phyloP scores from a whole-genome alignment of 2,797 vertebrate species.

The Notolabrus celidotus region DNA sequence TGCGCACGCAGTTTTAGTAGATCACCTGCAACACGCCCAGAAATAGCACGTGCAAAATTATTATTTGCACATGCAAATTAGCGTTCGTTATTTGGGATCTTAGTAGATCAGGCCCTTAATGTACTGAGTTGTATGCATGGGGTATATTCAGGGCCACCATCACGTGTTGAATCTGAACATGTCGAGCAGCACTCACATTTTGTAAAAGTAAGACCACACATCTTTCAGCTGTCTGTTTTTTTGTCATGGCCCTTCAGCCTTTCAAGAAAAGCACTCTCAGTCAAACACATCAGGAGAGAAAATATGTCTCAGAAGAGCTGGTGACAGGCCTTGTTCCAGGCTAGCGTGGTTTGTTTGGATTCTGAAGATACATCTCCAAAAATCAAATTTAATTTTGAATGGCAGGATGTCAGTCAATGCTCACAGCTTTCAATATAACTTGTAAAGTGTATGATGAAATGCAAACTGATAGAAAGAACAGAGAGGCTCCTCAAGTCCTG shows the following conservation, averaged over 20 bases:
- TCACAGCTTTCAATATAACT: constrained; percentile 50
- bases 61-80: no score
- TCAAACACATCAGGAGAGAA: constrained; percentile 28
- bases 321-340: constrained; percentile 49
- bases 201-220: background rate
- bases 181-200: background rate
- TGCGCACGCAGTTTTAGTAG: no score
- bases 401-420: constrained; percentile 60
- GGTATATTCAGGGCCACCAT: background rate
- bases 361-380: constrained; percentile 46
- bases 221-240: constrained; percentile 14
- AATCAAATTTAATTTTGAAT: constrained; percentile 67
- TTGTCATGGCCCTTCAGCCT: constrained; percentile 28
- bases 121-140: background rate
- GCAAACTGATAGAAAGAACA: constrained; percentile 61
- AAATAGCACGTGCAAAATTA: no score
- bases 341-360: constrained; percentile 43
- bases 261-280: constrained; percentile 8
- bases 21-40: no score
- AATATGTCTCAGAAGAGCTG: constrained; percentile 16
- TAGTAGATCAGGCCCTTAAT: no score
- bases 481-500: constrained; percentile 21
- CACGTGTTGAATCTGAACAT: background rate
- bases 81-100: no score
- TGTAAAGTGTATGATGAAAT: constrained; percentile 68